Evolutionary conservation across 53 echinoderm and acorn worm genomes (phyloP).

Genomic region (Henricia sp.): DNA sequence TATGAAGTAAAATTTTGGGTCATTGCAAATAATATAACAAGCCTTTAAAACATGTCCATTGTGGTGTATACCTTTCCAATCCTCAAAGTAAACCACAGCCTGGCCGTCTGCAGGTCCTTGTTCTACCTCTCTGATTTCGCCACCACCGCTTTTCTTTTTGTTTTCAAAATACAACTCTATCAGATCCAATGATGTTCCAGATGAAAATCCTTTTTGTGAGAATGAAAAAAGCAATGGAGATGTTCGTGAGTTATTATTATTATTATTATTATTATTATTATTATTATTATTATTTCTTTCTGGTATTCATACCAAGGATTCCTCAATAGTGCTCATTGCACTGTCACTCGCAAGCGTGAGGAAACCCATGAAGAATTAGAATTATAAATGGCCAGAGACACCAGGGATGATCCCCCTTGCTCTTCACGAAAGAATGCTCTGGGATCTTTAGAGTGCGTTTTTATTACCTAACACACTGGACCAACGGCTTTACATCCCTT

Average conservation of each 20-base stretch:
- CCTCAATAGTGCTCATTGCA: too few species aligned
- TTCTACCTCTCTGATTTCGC: constrained; percentile 41
- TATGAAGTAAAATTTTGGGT: too few species aligned
- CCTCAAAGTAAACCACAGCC: constrained; percentile 55
- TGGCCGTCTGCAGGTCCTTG: constrained; percentile 5
- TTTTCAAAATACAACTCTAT: constrained; percentile 62
- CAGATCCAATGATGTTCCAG: constrained; percentile 1
- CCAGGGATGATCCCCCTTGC: too few species aligned
- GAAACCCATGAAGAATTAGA: too few species aligned
- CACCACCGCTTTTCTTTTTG: constrained; percentile 57
- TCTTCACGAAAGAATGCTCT: too few species aligned
- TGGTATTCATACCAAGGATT: too few species aligned
- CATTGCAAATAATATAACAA: background rate
- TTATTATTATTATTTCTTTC: too few species aligned
- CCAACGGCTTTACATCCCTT: too few species aligned
- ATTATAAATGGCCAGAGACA: too few species aligned
- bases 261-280: background rate
- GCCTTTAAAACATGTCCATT: background rate
- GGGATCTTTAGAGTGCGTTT: too few species aligned
- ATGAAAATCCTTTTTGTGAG: background rate
- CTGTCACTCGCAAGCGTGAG: too few species aligned
- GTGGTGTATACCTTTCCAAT: constrained; percentile 56
- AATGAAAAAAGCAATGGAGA: background rate
- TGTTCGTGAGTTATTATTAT: background rate
- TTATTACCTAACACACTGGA: too few species aligned